Percentiles rank a stretch among this genome's conserved stretches.
Conservation (phyloP, 2,888 invertebrate genomes). For the Rosalia funebris region DNA sequence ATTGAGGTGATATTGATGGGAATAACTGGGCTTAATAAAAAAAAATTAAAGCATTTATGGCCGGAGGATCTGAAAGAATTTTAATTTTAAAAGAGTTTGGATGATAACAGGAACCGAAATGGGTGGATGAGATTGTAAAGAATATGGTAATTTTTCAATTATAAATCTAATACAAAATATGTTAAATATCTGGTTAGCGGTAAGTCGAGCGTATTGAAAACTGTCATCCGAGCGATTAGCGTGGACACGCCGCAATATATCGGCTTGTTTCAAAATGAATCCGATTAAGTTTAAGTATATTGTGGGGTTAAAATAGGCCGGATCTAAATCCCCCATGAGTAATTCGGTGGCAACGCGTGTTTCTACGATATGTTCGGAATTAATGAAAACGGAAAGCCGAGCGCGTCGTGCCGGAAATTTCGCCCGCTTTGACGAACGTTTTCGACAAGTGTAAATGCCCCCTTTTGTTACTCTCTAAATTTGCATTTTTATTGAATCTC, state of each 20-base stretch:
- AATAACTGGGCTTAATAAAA: neutral
- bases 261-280: slow-evolving; percentile 62
- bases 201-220: slow-evolving; percentile 55
- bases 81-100: slow-evolving; percentile 27
- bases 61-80: slow-evolving; percentile 4
- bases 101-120: slow-evolving; percentile 29
- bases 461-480: slow-evolving; percentile 70
- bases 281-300: slow-evolving; percentile 64
- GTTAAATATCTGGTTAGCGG: slow-evolving; percentile 55
- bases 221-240: slow-evolving; percentile 58
- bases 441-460: slow-evolving; percentile 64
- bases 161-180: slow-evolving; percentile 59
- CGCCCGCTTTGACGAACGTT: slow-evolving; percentile 53
- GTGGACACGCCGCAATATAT: slow-evolving; percentile 56
- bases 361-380: slow-evolving; percentile 62
- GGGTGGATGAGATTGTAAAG: slow-evolving; percentile 28
- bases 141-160: slow-evolving; percentile 61
- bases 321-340: slow-evolving; percentile 62
- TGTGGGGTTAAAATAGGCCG: slow-evolving; percentile 63
- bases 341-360: slow-evolving; percentile 63
- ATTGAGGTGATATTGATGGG: slow-evolving; percentile 3
- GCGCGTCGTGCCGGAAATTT: slow-evolving; percentile 34
- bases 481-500: slow-evolving; percentile 68
- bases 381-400: slow-evolving; percentile 58
- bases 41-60: slow-evolving; percentile 4